These are phyloP conservation scores for Tetragnatha montana DNA, from an alignment of 2,888 invertebrate genomes.

Conservation along the genomic window DNA sequence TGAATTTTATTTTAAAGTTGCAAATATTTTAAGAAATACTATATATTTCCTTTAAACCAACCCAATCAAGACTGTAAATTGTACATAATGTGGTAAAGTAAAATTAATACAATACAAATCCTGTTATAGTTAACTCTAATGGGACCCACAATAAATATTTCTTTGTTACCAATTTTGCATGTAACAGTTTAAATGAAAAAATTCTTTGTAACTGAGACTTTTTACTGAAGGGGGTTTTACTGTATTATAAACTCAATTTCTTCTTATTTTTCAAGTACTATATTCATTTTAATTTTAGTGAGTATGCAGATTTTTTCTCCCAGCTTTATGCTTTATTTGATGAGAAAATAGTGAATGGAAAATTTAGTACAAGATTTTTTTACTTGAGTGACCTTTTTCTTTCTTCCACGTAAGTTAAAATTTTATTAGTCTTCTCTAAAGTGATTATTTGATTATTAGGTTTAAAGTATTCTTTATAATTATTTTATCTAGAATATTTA, in stretches of 20 bases:
- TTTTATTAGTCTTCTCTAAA: not conserved
- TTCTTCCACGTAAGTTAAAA: slow-evolving; percentile 86
- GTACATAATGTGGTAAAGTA: not conserved
- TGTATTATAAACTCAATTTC: too few species aligned
- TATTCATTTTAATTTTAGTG: slow-evolving; percentile 77
- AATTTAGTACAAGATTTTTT: slow-evolving; percentile 91
- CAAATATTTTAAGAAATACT: not conserved
- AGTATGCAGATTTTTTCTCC: slow-evolving; percentile 95
- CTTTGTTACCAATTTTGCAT: too few species aligned
- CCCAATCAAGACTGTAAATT: not conserved
- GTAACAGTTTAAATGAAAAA: too few species aligned
- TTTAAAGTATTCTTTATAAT: too few species aligned
- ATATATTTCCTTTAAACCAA: slow-evolving; percentile 9
- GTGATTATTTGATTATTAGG: too few species aligned
- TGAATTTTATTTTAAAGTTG: not conserved
- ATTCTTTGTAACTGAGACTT: not conserved
- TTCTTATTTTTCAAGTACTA: not conserved
- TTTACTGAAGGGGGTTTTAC: too few species aligned
- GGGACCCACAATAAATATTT: too few species aligned
- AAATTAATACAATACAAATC: too few species aligned
- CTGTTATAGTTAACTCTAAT: too few species aligned
- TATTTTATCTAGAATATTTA: too few species aligned
- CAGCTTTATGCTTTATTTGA: slow-evolving; percentile 96
- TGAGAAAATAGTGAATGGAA: slow-evolving; percentile 91
- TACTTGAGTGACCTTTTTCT: slow-evolving; percentile 92